Evolutionary conservation across 2,113 vertebrate genomes (phyloP), one percentile per base, ranked within the genome.

Genomic region (Syngnathus scovelli): DNA sequence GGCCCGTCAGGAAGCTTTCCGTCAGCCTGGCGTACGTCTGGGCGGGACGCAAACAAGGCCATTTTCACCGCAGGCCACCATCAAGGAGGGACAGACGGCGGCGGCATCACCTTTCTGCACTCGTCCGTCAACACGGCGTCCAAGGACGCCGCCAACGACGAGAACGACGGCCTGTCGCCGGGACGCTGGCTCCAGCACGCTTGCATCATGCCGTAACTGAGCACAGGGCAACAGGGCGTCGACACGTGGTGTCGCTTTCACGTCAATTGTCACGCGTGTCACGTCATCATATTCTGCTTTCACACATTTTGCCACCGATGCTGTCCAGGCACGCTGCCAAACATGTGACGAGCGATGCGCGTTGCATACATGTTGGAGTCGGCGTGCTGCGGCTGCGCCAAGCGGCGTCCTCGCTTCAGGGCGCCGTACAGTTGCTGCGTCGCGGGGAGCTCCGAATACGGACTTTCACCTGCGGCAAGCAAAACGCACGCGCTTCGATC

Each of bases 111-210:
- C 94, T 97, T 90, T 63, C 90, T 93, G 83, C 93, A 93, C 39
- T 89, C 87, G 6, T 94, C 93, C 0, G 81, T 82, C 83, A 97
- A 67, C 65, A 95, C 88, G 66, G 91, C 90, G 56, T 92, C 93
- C 3, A 93, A 72, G 1, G 92, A 83, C 58, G 85, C 70, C 56
- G 92, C 92, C 71, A 97, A 72, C 51, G 91, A 93, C 7, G 92
- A 93, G 84, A 96, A 96, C 19, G 90, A 79, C 0, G 94, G 95
- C 67, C 95, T 92, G n/a, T 88, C 90, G 82, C 93, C 90, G 74
- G 93, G 93, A 61, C 93, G 90, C 75, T 93, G 92, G 73, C 93
- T 91, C 95, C 95, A 96, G 70, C 95, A 96, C 61, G 80, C 87
- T 64, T 88, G 91, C 94, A 96, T 96, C 81, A 96, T 88, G 23